Evolutionary conservation across 2,888 invertebrate species (phyloP).

Genomic region (Lacanobia wlatinum): DNA sequence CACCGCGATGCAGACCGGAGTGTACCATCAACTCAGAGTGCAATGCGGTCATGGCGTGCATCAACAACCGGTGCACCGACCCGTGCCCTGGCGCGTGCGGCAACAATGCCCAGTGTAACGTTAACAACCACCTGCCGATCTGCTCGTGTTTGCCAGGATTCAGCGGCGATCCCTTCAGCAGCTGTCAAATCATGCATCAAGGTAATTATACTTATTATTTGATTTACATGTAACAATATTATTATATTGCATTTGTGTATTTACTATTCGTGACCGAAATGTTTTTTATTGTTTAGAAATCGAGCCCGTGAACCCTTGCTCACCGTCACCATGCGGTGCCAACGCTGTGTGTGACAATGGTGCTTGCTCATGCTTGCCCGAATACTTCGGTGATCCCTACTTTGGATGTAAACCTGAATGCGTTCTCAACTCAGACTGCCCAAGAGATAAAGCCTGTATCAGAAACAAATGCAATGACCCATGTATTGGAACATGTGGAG

Average conservation of each 20-base stretch:
- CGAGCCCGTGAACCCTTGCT: conserved; percentile 90
- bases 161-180: conserved; percentile 94
- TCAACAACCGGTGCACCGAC: conserved; percentile 93
- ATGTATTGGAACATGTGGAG: conserved; percentile 93
- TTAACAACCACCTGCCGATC: conserved; percentile 93
- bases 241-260: background rate
- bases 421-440: conserved; percentile 94
- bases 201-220: conserved; percentile 69
- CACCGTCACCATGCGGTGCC: conserved; percentile 93
- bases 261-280: background rate
- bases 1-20: conserved; percentile 94
- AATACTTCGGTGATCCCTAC: conserved; percentile 94
- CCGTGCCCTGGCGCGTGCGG: conserved; percentile 95
- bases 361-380: conserved; percentile 93
- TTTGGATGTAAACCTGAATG: conserved; percentile 95
- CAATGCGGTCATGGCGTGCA: conserved; percentile 92
- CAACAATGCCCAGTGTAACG: conserved; percentile 93
- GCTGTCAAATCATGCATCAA: conserved; percentile 79
- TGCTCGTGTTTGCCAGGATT: conserved; percentile 93
- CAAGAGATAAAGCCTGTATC: conserved; percentile 93
- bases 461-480: conserved; percentile 94
- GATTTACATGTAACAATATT: background rate
- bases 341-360: conserved; percentile 92
- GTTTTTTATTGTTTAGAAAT: conserved; percentile 74
- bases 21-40: conserved; percentile 94